Percentiles rank a stretch among this genome's conserved stretches.
Conservation (phyloP, 2,113 vertebrate species). For the Aepyceros melampus region DNA sequence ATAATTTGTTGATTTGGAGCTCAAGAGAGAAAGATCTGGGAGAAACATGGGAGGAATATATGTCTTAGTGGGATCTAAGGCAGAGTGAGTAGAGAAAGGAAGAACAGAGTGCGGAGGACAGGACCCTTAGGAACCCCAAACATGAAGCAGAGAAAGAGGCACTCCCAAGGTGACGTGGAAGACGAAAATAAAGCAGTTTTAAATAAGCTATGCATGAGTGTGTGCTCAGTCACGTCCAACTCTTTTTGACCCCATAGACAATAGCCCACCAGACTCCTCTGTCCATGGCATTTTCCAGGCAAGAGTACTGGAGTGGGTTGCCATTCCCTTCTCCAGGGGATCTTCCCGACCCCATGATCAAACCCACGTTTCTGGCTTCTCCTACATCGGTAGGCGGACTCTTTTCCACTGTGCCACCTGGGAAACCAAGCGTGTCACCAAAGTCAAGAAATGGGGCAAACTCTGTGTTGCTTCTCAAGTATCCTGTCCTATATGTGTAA, state of each 20-base stretch:
- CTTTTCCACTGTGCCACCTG: neutral
- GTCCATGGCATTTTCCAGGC: neutral
- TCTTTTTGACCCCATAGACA: neutral
- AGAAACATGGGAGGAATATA: neutral
- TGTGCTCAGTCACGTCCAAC: neutral
- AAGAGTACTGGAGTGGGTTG: neutral
- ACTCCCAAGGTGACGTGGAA: neutral
- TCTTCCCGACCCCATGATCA: neutral
- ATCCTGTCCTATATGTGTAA: neutral
- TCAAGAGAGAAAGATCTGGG: neutral
- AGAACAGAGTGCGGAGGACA: neutral
- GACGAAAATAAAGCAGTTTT: neutral
- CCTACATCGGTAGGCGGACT: rapidly evolving
- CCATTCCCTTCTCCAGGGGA: neutral
- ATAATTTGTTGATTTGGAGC: neutral
- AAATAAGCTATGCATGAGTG: neutral
- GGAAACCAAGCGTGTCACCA: neutral
- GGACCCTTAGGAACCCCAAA: neutral
- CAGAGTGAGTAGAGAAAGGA: neutral
- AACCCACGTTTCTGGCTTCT: neutral
- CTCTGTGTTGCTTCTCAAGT: neutral
- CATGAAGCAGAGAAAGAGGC: neutral
- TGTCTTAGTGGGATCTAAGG: neutral
- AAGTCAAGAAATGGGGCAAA: neutral
- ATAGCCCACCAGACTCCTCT: neutral